Evolutionary conservation across 2,888 invertebrate genomes (phyloP), one percentile per base, ranked within the genome.

Genomic region (Lasioglossum zephyrum): DNA sequence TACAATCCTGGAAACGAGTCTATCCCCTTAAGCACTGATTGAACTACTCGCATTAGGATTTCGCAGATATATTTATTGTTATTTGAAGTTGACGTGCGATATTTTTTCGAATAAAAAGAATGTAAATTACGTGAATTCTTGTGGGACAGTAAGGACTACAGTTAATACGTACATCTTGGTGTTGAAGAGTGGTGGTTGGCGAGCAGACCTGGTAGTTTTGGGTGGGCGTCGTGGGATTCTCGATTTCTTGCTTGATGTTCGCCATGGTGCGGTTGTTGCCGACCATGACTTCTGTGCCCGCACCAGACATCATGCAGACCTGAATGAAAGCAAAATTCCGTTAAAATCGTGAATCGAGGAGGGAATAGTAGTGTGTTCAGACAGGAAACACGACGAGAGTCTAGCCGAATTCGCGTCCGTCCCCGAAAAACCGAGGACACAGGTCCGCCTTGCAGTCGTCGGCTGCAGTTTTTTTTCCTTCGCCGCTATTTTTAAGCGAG

Each of bases 241-340:
- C 94, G 95, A 97, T 95, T 96, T 97, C 96, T 92, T 96, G 96
- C 93, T 96, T 96, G 89, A 96, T 95, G 86, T 92, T 74, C 92
- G 95, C 94, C 96, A 96, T 95, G 79, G 94, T 94, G 88, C 95
- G 95, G 86, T 94, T 94, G 87, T 93, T 94, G 75, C 93, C 94
- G 75, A 94, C 93, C 93, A 95, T 94, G 78, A 87, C 93, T 90
- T 95, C 95, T 80, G 93, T 92, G 49, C 93, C 88, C 82, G 91
- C 92, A 82, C 94, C 96, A 84, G 97, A 96, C 97, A 97, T 97
- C 97, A 97, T 97, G 93, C 97, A 97, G 94, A 97, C 97, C 97
- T 97, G 95, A 79, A 79, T n/a, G 26, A 36, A 49, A 22, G 31
- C 13, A 11, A 36, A 44, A 81, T 31, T 31, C 6, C 18, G 16